Conservation (phyloP, 2,113 vertebrate genomes). For the Salminus brasiliensis region DNA sequence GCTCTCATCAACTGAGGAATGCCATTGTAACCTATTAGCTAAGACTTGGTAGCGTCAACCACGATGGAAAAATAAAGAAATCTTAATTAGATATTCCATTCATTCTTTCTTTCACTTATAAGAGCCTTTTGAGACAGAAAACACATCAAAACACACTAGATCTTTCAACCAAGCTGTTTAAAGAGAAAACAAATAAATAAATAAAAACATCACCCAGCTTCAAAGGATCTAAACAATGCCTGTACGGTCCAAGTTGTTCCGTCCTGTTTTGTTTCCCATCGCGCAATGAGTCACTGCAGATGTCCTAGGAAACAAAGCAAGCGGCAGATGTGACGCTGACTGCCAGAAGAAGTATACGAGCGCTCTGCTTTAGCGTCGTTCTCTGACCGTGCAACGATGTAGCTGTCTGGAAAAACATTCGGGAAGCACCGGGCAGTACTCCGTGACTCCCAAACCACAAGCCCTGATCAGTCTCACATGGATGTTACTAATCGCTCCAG, state of each 20-base stretch:
- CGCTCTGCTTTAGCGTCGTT: slow-evolving; percentile 1
- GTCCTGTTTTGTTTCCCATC: background rate
- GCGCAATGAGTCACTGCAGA: slow-evolving; percentile 2
- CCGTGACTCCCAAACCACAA: background rate
- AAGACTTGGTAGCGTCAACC: background rate
- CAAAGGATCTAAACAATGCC: background rate
- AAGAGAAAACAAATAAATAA: background rate
- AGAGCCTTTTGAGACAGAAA: background rate
- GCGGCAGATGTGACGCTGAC: slow-evolving; percentile 10
- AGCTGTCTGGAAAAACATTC: background rate
- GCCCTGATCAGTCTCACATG: slow-evolving; percentile 4
- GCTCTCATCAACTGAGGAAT: slow-evolving; percentile 3
- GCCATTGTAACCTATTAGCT: background rate
- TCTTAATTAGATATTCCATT: background rate
- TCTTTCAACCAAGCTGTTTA: background rate
- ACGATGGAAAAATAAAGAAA: background rate
- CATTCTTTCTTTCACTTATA: background rate
- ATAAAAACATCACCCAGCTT: background rate
- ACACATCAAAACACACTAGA: background rate
- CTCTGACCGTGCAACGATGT: background rate
- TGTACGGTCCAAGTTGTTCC: background rate
- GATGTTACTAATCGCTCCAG: background rate
- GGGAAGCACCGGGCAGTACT: background rate
- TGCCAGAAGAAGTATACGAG: background rate
- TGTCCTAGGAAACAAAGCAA: slow-evolving; percentile 6